Evolutionary conservation across 2,797 vertebrate species (phyloP).

Genomic region (Mormyrops attenuatus): DNA sequence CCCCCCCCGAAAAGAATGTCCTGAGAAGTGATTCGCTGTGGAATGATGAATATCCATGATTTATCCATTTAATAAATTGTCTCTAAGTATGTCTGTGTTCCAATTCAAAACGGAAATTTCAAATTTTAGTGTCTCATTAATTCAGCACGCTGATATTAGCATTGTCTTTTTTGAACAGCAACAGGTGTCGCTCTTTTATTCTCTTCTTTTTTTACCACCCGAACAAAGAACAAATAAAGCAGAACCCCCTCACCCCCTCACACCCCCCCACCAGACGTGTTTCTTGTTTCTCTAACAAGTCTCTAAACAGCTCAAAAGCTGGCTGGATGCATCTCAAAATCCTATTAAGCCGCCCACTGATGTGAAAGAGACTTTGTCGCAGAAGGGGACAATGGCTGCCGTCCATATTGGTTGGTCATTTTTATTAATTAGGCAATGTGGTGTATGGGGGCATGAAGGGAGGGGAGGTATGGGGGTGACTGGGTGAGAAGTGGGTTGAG

Average conservation of each 20-base stretch:
- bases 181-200: not conserved
- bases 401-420: conserved; percentile 56
- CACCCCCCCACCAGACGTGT: conserved; percentile 36
- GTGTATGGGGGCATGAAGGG: conserved; percentile 43
- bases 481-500: conserved; percentile 40
- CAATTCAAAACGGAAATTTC: not conserved
- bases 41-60: not conserved
- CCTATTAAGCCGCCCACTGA: conserved; percentile 58
- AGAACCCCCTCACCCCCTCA: not conserved
- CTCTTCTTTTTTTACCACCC: not conserved
- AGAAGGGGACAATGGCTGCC: conserved; percentile 51
- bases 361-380: conserved; percentile 53
- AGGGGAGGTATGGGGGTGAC: conserved; percentile 14
- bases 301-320: not conserved
- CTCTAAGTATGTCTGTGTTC: not conserved
- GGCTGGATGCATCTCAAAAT: conserved; percentile 43
- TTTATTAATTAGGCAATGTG: conserved; percentile 63
- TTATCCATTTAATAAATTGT: not conserved
- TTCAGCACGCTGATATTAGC: not conserved
- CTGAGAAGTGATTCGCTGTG: not conserved
- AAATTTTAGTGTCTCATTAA: not conserved
- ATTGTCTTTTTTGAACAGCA: not conserved
- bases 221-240: not conserved
- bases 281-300: conserved; percentile 26
- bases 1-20: not conserved